Conservation (phyloP, 2,888 invertebrate genomes). For the Eupithecia tripunctaria region DNA sequence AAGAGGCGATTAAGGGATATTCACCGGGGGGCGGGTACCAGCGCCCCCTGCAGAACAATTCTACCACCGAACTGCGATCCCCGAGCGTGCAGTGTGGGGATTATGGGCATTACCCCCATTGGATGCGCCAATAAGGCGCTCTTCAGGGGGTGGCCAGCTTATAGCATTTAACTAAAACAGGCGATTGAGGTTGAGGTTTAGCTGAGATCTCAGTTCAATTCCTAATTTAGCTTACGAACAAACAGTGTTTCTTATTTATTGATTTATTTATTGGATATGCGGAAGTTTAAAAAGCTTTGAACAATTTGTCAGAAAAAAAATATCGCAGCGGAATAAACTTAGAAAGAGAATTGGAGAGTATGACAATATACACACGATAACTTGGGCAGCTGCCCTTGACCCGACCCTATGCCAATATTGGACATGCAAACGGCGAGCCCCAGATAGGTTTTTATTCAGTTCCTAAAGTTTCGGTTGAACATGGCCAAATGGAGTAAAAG, state of each 20-base stretch:
- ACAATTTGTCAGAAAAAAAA: not conserved
- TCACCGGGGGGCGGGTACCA: no score
- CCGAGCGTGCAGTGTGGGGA: no score
- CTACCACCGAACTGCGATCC: no score
- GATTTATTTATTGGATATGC: no score
- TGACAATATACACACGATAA: conserved; percentile 12
- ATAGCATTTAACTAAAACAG: no score
- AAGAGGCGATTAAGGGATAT: no score
- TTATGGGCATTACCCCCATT: no score
- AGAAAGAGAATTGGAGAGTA: not conserved
- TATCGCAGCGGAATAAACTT: not conserved
- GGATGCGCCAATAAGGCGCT: no score
- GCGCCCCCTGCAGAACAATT: no score
- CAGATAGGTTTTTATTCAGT: conserved; percentile 13
- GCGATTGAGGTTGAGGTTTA: no score
- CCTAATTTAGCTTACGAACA: not conserved
- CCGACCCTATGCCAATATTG: conserved; percentile 30
- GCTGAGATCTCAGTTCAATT: not conserved
- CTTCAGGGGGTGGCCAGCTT: no score
- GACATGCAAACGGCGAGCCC: conserved; percentile 28
- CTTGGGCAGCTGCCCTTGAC: conserved; percentile 26
- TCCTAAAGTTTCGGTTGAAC: conserved; percentile 2
- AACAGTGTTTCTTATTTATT: not conserved
- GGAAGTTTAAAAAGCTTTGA: no score
- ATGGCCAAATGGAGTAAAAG: not conserved